A percentile compares a stretch with the other conserved stretches of the same genome.
These are phyloP conservation scores for Penelope pileata DNA, from an alignment of 2,113 vertebrate genomes.

Conservation along the genomic window DNA sequence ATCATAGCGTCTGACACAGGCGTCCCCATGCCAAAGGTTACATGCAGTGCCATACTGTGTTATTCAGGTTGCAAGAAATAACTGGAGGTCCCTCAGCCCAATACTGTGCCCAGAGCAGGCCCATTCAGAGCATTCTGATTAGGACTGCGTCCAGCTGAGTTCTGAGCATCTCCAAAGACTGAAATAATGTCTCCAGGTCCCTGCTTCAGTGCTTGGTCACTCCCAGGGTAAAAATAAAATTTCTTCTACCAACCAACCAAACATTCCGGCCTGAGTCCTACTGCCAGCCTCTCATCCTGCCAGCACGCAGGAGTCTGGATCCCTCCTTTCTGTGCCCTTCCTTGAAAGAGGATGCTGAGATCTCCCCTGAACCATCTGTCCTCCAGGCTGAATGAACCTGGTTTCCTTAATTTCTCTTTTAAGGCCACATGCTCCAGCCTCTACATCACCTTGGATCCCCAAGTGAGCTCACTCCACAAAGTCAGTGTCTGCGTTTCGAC, in stretches of 20 bases:
- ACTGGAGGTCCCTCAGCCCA: background rate
- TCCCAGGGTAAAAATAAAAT: background rate
- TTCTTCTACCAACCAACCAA: background rate
- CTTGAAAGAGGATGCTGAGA: fast-evolving
- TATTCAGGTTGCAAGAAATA: background rate
- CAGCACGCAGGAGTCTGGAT: background rate
- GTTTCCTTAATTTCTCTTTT: background rate
- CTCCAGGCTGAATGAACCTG: background rate
- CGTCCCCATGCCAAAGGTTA: background rate
- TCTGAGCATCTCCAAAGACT: background rate
- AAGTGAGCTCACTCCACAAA: fast-evolving
- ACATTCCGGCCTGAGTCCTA: background rate
- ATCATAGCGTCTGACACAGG: background rate
- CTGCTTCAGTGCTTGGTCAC: background rate
- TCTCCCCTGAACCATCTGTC: background rate
- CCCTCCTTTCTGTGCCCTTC: background rate
- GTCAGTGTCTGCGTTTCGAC: background rate
- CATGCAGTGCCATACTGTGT: fast-evolving
- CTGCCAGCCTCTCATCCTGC: background rate
- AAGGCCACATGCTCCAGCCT: background rate
- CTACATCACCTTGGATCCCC: too few relatives aligned
- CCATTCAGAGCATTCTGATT: background rate
- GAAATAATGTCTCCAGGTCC: background rate
- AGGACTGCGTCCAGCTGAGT: background rate
- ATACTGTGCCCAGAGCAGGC: background rate